Percentiles rank a stretch among this genome's conserved stretches.
Conservation (phyloP, 2,113 vertebrate genomes). For the Dipodomys ordii region DNA sequence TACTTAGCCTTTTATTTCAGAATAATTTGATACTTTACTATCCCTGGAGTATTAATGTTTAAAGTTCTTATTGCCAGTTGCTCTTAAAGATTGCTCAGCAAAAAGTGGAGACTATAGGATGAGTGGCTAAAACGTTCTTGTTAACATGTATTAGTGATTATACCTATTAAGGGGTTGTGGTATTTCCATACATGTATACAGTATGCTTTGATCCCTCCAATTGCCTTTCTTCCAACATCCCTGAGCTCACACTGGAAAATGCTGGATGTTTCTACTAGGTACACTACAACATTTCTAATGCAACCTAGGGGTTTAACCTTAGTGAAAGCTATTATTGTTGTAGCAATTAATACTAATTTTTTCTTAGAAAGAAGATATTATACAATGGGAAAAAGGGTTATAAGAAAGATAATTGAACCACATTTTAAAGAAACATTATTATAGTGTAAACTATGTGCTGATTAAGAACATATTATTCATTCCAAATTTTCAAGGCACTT, state of each 20-base stretch:
- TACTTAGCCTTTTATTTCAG: constrained; percentile 2
- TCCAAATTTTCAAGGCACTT: constrained; percentile 11
- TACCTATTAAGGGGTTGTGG: neutral
- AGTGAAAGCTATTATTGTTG: neutral
- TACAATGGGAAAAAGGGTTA: neutral
- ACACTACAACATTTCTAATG: neutral
- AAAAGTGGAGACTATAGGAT: neutral
- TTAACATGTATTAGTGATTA: neutral
- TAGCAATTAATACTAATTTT: neutral
- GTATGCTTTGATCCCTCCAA: neutral
- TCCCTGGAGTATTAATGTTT: neutral
- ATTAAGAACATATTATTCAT: neutral
- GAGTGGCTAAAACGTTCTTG: neutral
- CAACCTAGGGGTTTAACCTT: neutral
- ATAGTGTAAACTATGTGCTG: constrained; percentile 8
- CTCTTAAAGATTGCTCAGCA: neutral
- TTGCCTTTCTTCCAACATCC: neutral
- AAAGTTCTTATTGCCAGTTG: neutral
- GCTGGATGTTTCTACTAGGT: neutral
- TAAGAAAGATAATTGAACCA: constrained; percentile 12
- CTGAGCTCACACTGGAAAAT: neutral
- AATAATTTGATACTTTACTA: neutral
- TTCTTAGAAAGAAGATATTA: neutral
- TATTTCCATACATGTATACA: neutral
- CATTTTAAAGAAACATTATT: constrained; percentile 5